Evolutionary conservation across 2,797 vertebrate species (phyloP).

Genomic region (Hydrophis major): DNA sequence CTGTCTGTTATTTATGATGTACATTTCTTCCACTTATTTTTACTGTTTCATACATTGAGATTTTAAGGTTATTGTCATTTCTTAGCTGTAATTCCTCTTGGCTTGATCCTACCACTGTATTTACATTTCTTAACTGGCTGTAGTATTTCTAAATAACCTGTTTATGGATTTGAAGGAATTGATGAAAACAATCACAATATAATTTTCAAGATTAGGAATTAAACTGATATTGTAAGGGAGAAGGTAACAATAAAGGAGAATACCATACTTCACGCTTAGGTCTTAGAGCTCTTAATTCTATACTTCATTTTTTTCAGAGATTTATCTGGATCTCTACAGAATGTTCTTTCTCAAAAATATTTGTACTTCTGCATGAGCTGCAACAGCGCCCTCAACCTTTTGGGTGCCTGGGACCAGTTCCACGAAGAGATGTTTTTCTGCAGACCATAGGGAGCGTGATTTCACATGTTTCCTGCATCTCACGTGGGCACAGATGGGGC

Average conservation of each 20-base stretch:
- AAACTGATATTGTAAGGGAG: neutral
- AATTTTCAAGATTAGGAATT: neutral
- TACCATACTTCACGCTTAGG: neutral
- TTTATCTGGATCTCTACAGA: constrained; percentile 18
- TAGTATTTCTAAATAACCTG: neutral
- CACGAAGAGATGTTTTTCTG: neutral
- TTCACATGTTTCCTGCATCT: neutral
- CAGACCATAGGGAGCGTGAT: neutral
- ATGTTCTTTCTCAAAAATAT: neutral
- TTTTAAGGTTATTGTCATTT: neutral
- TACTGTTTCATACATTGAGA: neutral
- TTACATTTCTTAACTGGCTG: neutral
- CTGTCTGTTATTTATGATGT: neutral
- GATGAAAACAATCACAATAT: fast-evolving
- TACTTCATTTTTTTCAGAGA: neutral
- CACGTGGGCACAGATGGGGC: neutral
- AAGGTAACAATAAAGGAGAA: neutral
- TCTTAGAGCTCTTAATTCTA: neutral
- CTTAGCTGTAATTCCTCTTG: neutral
- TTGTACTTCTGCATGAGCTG: neutral
- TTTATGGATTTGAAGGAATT: neutral
- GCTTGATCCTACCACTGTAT: neutral
- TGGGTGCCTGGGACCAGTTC: neutral
- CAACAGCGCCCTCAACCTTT: neutral
- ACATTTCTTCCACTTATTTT: neutral